phyloP scores from a whole-genome alignment of 1,140 invertebrate species.

The Riptortus pedestris region DNA sequence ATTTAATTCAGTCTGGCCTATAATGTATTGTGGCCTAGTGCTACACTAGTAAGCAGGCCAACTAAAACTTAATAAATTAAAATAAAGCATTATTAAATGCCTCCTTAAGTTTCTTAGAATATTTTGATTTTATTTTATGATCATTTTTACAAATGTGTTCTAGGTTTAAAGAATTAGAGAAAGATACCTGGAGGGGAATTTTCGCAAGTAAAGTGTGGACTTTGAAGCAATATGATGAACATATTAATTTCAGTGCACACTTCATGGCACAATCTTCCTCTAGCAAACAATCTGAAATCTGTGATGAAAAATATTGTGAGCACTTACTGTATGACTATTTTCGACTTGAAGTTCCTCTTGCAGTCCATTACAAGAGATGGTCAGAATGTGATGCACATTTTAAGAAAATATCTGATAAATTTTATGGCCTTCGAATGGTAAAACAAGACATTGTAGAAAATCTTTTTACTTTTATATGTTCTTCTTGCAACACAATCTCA shows the following conservation, averaged over 20 bases:
- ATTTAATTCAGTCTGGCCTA: too few species aligned
- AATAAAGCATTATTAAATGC: too few species aligned
- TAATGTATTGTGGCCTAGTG: too few species aligned
- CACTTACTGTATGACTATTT: constrained; percentile 47
- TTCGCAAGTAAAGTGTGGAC: constrained; percentile 6
- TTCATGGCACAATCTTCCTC: background rate
- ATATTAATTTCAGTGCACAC: background rate
- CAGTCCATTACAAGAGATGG: constrained; percentile 65
- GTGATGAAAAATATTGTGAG: background rate
- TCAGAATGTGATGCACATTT: constrained; percentile 61
- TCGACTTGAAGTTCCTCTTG: constrained; percentile 55
- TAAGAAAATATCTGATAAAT: constrained; percentile 50
- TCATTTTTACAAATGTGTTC: background rate
- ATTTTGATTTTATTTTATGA: background rate
- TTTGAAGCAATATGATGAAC: background rate
- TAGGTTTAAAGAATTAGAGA: constrained; percentile 11
- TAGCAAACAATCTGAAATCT: background rate
- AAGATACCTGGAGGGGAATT: constrained; percentile 9
- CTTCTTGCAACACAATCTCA: constrained; percentile 90
- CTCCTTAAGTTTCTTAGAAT: too few species aligned
- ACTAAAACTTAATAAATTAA: too few species aligned
- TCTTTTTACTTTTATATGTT: constrained; percentile 92
- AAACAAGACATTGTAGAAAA: constrained; percentile 86
- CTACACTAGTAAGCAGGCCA: too few species aligned
- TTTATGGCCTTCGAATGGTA: constrained; percentile 77